Evolutionary conservation across 2,113 vertebrate species (phyloP).

Genomic region (Ciconia stormi): DNA sequence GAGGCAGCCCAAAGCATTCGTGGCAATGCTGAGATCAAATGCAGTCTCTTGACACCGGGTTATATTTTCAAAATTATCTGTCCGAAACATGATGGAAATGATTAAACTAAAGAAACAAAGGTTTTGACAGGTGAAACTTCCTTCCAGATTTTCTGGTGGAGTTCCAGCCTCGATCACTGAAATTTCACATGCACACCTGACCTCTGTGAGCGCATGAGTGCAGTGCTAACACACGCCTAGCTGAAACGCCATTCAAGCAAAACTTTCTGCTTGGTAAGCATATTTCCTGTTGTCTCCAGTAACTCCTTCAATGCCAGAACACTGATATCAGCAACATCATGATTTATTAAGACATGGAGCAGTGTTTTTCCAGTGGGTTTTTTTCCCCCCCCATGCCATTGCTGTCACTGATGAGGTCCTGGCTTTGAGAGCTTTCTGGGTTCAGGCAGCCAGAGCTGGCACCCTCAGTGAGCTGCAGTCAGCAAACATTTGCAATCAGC

Average conservation of each 20-base stretch:
- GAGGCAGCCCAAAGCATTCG: not conserved
- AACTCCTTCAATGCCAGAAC: not conserved
- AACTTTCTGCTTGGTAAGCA: not conserved
- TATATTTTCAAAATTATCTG: not conserved
- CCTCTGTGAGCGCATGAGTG: fast-evolving
- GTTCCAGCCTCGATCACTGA: not conserved
- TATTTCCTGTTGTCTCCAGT: not conserved
- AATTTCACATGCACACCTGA: not conserved
- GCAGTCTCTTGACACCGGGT: not conserved
- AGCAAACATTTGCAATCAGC: conserved; percentile 1
- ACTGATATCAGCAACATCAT: not conserved
- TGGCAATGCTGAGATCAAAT: not conserved
- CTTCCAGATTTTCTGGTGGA: not conserved
- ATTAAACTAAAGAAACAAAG: not conserved
- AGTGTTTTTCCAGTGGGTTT: not conserved
- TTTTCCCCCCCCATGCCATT: not conserved
- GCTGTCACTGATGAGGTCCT: not conserved
- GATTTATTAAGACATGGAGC: not conserved
- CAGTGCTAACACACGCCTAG: not conserved
- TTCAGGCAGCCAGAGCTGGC: not conserved
- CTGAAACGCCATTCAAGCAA: not conserved
- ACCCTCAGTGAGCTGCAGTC: not conserved
- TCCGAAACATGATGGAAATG: not conserved
- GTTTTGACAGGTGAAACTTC: not conserved
- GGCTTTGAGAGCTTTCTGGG: not conserved